These are phyloP conservation scores for Bombus fervidus DNA, from an alignment of 1,140 invertebrate genomes.

Conservation along the genomic window DNA sequence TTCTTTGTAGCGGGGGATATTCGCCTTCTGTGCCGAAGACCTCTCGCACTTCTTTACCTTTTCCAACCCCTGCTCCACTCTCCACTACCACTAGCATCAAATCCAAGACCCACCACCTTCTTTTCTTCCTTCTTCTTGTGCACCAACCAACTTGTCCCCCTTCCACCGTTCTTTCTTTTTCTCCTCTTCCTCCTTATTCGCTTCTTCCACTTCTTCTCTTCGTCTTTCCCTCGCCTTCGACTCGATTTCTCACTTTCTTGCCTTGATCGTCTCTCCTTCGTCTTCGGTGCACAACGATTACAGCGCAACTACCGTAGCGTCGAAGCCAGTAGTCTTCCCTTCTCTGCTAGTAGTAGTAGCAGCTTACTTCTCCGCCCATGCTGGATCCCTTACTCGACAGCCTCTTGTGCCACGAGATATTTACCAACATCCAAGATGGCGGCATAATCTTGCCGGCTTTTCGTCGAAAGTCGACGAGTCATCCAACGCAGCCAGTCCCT, in stretches of 20 bases:
- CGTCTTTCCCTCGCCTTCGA: neutral
- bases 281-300: constrained; percentile 40
- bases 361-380: constrained; percentile 67
- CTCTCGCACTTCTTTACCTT: constrained; percentile 78
- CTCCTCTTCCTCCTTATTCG: constrained; percentile 38
- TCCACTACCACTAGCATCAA: neutral
- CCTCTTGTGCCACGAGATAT: constrained; percentile 77
- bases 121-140: neutral
- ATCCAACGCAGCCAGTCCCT: constrained; percentile 59
- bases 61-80: constrained; percentile 30
- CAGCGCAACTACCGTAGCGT: constrained; percentile 37
- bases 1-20: constrained; percentile 78
- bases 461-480: constrained; percentile 73
- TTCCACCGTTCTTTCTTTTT: constrained; percentile 61
- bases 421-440: constrained; percentile 82
- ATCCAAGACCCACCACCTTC: neutral
- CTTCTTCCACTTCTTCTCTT: constrained; percentile 72
- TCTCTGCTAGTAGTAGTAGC: constrained; percentile 12
- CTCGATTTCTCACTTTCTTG: constrained; percentile 40
- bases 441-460: constrained; percentile 78
- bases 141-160: neutral
- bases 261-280: constrained; percentile 22
- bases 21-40: constrained; percentile 73
- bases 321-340: neutral
- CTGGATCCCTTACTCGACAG: constrained; percentile 59